phyloP scores from a whole-genome alignment of 2,888 invertebrate species.

The Alloscopus bannaensis region DNA sequence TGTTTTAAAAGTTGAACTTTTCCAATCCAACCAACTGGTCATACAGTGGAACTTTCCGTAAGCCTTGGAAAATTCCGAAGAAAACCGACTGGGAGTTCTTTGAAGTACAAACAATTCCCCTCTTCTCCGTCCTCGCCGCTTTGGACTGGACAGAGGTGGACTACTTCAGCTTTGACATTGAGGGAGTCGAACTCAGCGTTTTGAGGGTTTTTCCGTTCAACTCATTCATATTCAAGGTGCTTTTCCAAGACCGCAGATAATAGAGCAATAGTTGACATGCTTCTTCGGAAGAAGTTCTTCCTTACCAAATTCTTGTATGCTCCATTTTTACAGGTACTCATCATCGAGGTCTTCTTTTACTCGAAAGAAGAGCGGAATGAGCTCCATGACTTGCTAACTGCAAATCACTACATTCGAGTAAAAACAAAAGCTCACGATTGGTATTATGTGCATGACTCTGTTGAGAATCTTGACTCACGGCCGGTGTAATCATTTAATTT shows the following conservation, averaged over 20 bases:
- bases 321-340: conserved; percentile 7
- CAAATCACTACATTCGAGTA: neutral
- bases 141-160: conserved; percentile 21
- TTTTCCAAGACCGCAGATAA: no score
- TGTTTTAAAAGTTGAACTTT: conserved; percentile 32
- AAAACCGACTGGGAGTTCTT: conserved; percentile 17
- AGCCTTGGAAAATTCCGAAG: neutral
- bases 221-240: conserved; percentile 14
- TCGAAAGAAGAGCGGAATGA: neutral
- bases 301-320: no score
- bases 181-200: conserved; percentile 19
- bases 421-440: neutral
- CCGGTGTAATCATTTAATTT: no score
- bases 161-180: conserved; percentile 45
- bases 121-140: conserved; percentile 33
- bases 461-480: no score
- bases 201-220: conserved; percentile 31
- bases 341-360: conserved; percentile 22
- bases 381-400: neutral
- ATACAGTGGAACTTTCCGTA: conserved; percentile 16
- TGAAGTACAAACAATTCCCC: conserved; percentile 30
- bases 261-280: no score
- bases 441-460: conserved; percentile 26
- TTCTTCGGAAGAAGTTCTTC: no score
- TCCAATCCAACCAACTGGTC: conserved; percentile 26